These are phyloP conservation scores for Megatriorchis doriae DNA, from an alignment of 2,113 vertebrate species.

Conservation along the genomic window DNA sequence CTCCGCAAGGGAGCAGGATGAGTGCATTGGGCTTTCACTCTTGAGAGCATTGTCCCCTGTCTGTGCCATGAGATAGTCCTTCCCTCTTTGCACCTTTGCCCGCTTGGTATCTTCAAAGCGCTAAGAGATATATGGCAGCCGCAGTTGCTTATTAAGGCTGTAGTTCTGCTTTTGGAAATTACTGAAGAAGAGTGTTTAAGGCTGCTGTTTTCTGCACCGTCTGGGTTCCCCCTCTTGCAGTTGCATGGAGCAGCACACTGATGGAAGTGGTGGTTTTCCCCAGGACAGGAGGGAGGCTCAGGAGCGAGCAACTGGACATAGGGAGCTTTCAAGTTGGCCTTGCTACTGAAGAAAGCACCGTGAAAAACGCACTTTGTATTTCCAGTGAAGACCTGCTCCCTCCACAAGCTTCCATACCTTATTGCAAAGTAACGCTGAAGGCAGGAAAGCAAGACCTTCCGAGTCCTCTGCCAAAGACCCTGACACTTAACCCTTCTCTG, in stretches of 20 bases:
- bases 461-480: neutral
- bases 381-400: neutral
- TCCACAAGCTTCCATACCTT: accelerated
- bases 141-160: neutral
- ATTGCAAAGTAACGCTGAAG: neutral
- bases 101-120: neutral
- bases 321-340: neutral
- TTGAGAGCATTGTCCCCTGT: accelerated
- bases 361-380: neutral
- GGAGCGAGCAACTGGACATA: neutral
- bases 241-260: accelerated
- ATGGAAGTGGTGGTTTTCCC: neutral
- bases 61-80: neutral
- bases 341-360: neutral
- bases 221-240: neutral
- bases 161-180: neutral
- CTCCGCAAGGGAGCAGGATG: neutral
- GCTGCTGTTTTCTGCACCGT: neutral
- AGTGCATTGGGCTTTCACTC: neutral
- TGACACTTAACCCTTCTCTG: neutral
- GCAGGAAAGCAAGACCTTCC: neutral
- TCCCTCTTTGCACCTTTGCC: neutral
- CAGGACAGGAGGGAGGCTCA: neutral
- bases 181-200: neutral
- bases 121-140: neutral